Evolutionary conservation across 2,797 vertebrate species (phyloP).

Genomic region (Apogon talboti): DNA sequence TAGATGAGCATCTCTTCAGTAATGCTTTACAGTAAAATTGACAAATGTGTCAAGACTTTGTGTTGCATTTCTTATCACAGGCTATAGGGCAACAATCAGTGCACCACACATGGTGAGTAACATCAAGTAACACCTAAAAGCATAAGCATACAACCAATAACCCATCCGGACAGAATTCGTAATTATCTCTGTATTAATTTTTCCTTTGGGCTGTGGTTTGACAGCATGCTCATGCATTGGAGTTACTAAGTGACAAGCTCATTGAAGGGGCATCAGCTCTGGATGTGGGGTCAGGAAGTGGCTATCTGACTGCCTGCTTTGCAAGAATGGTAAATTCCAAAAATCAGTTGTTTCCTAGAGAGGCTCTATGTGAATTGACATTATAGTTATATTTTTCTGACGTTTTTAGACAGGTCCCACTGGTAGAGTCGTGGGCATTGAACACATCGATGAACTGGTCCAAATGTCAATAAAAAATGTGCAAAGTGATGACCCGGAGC

Average conservation of each 20-base stretch:
- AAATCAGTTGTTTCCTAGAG: background rate
- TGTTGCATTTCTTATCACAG: slow-evolving; percentile 71
- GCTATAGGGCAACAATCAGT: slow-evolving; percentile 94
- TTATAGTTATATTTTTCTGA: slow-evolving; percentile 12
- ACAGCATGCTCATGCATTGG: slow-evolving; percentile 92
- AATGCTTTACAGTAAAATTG: background rate
- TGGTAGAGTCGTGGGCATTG: slow-evolving; percentile 90
- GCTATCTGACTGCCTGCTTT: slow-evolving; percentile 92
- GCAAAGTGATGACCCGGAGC: slow-evolving; percentile 84
- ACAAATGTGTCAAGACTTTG: slow-evolving; percentile 6
- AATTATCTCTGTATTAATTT: background rate
- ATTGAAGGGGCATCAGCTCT: slow-evolving; percentile 88
- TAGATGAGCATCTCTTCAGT: slow-evolving; percentile 7
- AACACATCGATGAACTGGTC: slow-evolving; percentile 92
- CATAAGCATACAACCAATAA: background rate
- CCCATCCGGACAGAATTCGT: background rate
- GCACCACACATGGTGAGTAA: slow-evolving; percentile 93
- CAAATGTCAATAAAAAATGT: slow-evolving; percentile 87
- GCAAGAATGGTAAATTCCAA: slow-evolving; percentile 88
- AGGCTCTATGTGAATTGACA: background rate
- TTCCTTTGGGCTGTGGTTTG: slow-evolving; percentile 17
- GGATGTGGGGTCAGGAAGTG: slow-evolving; percentile 94
- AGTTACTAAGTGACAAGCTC: slow-evolving; percentile 90
- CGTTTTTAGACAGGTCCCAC: slow-evolving; percentile 83
- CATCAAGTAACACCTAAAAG: background rate